phyloP scores from a whole-genome alignment of 2,113 vertebrate species.

The cat (Felis catus) region DNA sequence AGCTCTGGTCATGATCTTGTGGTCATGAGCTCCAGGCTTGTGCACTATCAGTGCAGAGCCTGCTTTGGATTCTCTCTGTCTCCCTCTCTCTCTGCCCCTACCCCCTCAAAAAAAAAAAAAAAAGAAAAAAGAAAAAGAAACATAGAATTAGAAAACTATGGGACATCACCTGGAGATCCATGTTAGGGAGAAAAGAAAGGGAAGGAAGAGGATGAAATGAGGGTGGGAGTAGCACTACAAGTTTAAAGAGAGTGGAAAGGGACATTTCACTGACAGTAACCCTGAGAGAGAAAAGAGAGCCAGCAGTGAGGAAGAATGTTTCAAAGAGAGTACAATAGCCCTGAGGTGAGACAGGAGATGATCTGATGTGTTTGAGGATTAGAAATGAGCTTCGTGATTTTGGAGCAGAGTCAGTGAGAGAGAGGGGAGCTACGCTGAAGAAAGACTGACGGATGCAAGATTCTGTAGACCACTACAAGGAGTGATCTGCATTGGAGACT shows the following conservation, averaged over 20 bases:
- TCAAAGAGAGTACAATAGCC: not conserved
- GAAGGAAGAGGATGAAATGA: fast-evolving
- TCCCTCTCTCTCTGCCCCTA: no score
- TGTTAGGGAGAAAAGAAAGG: not conserved
- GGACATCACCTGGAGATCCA: not conserved
- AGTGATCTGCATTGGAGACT: fast-evolving
- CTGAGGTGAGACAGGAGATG: not conserved
- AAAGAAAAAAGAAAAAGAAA: not conserved
- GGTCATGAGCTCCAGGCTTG: no score
- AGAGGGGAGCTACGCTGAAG: not conserved
- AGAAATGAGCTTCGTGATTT: not conserved
- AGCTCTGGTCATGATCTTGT: no score
- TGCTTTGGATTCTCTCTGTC: no score
- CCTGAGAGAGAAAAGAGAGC: not conserved
- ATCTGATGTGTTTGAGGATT: not conserved
- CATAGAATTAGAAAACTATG: not conserved
- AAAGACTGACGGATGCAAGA: not conserved
- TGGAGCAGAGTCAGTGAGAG: not conserved
- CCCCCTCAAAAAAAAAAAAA: no score
- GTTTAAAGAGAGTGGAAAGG: not conserved
- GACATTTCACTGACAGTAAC: not conserved
- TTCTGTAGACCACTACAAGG: not conserved
- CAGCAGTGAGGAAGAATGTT: not conserved
- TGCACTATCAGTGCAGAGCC: no score
- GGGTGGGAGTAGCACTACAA: fast-evolving